Evolutionary conservation across 1,140 invertebrate species (phyloP).

Genomic region (Drosophila trapezifrons): DNA sequence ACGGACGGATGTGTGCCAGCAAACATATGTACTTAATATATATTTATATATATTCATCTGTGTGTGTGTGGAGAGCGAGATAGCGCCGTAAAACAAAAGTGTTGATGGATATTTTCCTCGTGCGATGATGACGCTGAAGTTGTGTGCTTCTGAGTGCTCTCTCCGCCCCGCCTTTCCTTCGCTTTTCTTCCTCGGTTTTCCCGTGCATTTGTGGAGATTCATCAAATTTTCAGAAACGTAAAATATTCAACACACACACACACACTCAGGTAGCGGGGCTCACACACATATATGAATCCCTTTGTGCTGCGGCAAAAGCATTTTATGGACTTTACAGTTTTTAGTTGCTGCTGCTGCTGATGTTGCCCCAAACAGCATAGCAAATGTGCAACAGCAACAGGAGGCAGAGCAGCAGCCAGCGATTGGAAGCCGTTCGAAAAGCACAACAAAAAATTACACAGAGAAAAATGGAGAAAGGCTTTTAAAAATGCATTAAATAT

Average conservation of each 20-base stretch:
- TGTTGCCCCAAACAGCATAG: slow-evolving; percentile 69
- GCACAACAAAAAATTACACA: slow-evolving; percentile 1
- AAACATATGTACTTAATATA: slow-evolving; percentile 50
- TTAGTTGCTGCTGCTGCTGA: slow-evolving; percentile 57
- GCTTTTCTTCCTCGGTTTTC: slow-evolving; percentile 35
- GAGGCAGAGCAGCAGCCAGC: slow-evolving; percentile 23
- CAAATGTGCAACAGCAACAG: slow-evolving; percentile 67
- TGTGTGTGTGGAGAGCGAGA: not conserved
- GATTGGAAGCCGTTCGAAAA: slow-evolving; percentile 64
- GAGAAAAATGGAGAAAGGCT: not conserved
- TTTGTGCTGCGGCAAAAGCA: slow-evolving; percentile 78
- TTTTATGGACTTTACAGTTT: slow-evolving; percentile 80
- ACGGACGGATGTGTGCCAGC: slow-evolving; percentile 68
- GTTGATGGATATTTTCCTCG: slow-evolving; percentile 80
- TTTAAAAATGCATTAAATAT: not conserved
- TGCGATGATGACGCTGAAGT: slow-evolving; percentile 71
- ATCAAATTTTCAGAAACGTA: slow-evolving; percentile 81
- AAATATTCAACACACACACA: slow-evolving; percentile 69
- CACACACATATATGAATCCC: slow-evolving; percentile 56
- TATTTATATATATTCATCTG: slow-evolving; percentile 1
- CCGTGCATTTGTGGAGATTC: slow-evolving; percentile 76
- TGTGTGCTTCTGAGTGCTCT: slow-evolving; percentile 41
- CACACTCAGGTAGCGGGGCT: slow-evolving; percentile 27
- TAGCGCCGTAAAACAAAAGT: slow-evolving; percentile 76
- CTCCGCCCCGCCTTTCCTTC: slow-evolving; percentile 48